Conservation (phyloP, 2,113 vertebrate species). For the Tinamus guttatus region DNA sequence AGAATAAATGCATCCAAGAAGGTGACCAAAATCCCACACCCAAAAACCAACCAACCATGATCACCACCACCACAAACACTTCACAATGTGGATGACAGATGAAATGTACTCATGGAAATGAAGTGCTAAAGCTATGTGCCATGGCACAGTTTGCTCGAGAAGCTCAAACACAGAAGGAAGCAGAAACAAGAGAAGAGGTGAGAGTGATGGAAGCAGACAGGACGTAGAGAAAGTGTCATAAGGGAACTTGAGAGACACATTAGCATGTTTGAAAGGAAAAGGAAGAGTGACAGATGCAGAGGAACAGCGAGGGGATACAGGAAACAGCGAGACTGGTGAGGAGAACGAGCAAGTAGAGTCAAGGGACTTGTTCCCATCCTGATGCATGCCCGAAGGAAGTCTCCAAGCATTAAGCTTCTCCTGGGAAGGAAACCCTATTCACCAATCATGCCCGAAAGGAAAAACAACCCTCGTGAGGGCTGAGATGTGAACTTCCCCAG, state of each 20-base stretch:
- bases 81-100: background rate
- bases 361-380: background rate
- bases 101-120: background rate
- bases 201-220: background rate
- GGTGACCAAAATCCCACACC: background rate
- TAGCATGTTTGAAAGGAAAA: slow-evolving; percentile 2
- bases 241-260: background rate
- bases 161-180: background rate
- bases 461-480: background rate
- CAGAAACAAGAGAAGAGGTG: background rate
- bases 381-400: background rate
- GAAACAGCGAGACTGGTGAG: background rate
- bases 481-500: background rate
- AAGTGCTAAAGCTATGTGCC: background rate
- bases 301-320: background rate
- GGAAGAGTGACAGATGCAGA: background rate
- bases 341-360: background rate
- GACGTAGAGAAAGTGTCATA: background rate
- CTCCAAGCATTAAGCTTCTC: slow-evolving; percentile 19
- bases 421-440: background rate
- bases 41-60: background rate
- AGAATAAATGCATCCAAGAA: background rate
- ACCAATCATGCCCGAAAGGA: background rate
- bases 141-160: background rate
- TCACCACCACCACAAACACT: background rate